Evolutionary conservation across 1,140 invertebrate species (phyloP).

Genomic region (Caenorhabditis remanei): DNA sequence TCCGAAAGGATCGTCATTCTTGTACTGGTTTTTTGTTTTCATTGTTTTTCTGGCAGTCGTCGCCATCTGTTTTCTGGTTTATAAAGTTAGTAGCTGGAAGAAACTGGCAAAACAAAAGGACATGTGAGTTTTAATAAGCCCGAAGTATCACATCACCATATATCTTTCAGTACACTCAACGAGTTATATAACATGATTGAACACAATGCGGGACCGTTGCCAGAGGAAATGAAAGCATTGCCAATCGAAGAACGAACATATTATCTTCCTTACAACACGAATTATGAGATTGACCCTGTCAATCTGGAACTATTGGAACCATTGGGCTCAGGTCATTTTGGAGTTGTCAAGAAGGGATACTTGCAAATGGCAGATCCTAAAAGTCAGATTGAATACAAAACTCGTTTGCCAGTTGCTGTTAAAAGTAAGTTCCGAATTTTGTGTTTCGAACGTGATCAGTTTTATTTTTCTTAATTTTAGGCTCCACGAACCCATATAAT

Average conservation of each 20-base stretch:
- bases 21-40: neutral
- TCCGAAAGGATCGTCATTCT: neutral
- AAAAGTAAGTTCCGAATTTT: neutral
- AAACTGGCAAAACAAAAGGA: neutral
- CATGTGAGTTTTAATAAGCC: neutral
- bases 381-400: constrained; percentile 13
- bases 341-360: constrained; percentile 1
- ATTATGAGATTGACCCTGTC: constrained; percentile 2
- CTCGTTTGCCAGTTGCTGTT: constrained; percentile 8
- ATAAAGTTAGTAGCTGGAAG: neutral
- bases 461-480: too few relatives aligned
- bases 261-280: neutral
- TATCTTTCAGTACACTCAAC: neutral
- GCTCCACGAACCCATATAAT: neutral
- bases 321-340: neutral
- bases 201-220: neutral
- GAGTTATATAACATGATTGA: neutral
- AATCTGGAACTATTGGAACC: neutral
- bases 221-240: neutral
- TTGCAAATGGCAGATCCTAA: constrained; percentile 31
- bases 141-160: neutral
- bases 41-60: neutral
- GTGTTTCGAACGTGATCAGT: too few relatives aligned
- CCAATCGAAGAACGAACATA: constrained; percentile 18
- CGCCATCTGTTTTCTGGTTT: neutral